Conservation (phyloP, 1,140 invertebrate species). For the Diorhabda carinulata region DNA sequence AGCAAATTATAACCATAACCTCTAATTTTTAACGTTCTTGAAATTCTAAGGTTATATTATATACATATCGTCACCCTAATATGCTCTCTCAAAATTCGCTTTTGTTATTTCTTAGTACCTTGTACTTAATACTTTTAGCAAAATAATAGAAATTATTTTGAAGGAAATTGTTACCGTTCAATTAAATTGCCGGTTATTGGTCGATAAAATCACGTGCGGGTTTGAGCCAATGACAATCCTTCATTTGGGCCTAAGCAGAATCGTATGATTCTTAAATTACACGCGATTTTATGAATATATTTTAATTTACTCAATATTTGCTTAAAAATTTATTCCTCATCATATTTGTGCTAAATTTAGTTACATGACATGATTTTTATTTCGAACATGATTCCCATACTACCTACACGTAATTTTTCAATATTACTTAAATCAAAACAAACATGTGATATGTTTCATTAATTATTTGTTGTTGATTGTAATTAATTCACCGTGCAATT, state of each 20-base stretch:
- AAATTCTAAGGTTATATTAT: not conserved
- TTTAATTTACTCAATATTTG: no score
- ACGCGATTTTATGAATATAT: no score
- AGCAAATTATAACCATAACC: not conserved
- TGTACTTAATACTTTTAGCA: no score
- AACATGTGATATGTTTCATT: not conserved
- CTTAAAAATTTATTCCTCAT: not conserved
- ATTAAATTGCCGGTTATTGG: not conserved
- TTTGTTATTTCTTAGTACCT: no score
- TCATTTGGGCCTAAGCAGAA: not conserved
- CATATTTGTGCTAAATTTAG: not conserved
- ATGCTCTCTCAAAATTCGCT: no score
- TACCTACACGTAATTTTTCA: not conserved
- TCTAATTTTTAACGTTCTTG: not conserved
- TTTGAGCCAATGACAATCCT: not conserved
- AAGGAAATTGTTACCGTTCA: not conserved
- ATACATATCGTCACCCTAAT: no score
- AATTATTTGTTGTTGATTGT: not conserved
- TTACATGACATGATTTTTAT: not conserved
- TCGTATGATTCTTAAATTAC: not conserved
- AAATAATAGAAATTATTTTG: no score
- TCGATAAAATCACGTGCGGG: not conserved
- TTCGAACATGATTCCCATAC: not conserved
- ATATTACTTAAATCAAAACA: not conserved
- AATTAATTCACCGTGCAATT: not conserved